phyloP scores from a whole-genome alignment of 1,140 invertebrate species.

The Drosophila malerkotliana region DNA sequence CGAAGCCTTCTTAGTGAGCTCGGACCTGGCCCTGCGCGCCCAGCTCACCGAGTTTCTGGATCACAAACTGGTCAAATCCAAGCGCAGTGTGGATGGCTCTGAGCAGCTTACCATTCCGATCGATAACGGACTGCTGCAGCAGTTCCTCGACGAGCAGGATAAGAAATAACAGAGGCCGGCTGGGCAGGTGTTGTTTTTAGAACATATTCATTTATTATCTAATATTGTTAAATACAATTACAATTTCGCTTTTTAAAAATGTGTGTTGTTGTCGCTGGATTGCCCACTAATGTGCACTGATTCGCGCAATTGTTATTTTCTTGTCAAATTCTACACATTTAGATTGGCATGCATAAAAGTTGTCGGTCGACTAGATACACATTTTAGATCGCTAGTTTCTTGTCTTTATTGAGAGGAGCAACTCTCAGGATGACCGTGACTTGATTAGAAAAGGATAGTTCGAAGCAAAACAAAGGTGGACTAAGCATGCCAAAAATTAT shows the following conservation, averaged over 20 bases:
- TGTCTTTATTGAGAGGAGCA: constrained; percentile 13
- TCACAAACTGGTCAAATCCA: constrained; percentile 94
- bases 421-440: constrained; percentile 10
- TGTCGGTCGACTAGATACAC: constrained; percentile 40
- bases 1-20: constrained; percentile 95
- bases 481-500: constrained; percentile 27
- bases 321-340: constrained; percentile 76
- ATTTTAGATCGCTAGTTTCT: constrained; percentile 29
- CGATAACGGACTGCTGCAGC: constrained; percentile 89
- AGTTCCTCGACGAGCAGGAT: constrained; percentile 89
- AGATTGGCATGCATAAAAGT: constrained; percentile 81
- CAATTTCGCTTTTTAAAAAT: constrained; percentile 71
- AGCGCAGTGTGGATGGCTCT: constrained; percentile 90
- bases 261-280: constrained; percentile 38
- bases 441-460: background rate
- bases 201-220: constrained; percentile 83
- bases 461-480: constrained; percentile 4
- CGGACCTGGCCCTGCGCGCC: constrained; percentile 93
- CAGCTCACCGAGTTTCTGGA: constrained; percentile 97
- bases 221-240: constrained; percentile 81
- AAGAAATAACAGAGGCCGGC: constrained; percentile 51
- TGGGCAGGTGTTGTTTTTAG: constrained; percentile 45
- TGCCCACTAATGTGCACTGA: constrained; percentile 28
- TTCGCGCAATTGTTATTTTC: constrained; percentile 12
- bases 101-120: constrained; percentile 93